Percentiles rank a stretch among this genome's conserved stretches.
These are phyloP conservation scores for Haemorhous mexicanus DNA, from an alignment of 2,113 vertebrate genomes.

Conservation along the genomic window DNA sequence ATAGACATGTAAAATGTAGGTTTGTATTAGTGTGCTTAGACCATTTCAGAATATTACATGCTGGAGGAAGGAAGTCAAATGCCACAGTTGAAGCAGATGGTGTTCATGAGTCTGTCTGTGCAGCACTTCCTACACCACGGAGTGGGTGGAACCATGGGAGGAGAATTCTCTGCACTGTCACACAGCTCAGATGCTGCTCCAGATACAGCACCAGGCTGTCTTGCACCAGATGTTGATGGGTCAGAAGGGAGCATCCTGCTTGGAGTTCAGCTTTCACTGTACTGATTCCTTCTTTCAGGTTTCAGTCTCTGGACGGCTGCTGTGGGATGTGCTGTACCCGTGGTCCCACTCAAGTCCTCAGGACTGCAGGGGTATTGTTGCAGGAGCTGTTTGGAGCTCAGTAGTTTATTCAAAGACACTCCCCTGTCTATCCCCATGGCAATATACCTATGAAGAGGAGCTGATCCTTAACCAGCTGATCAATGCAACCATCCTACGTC, in stretches of 20 bases:
- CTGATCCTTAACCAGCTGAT: not conserved
- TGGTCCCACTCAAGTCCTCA: not conserved
- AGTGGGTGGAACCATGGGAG: not conserved
- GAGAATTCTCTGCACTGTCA: not conserved
- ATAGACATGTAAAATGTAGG: not conserved
- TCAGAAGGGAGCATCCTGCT: not conserved
- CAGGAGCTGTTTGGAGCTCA: not conserved
- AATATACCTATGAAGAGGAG: not conserved
- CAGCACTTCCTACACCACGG: not conserved
- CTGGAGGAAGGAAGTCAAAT: not conserved
- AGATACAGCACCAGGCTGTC: not conserved
- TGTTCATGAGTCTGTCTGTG: constrained; percentile 26
- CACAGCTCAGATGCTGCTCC: not conserved
- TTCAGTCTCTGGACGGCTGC: not conserved
- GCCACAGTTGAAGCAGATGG: constrained; percentile 30
- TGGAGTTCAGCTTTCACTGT: not conserved
- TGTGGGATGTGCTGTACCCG: not conserved
- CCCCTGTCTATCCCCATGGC: not conserved
- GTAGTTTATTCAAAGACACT: not conserved
- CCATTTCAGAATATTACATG: not conserved
- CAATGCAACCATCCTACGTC: not conserved
- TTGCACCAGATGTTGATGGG: not conserved
- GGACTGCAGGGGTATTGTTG: not conserved
- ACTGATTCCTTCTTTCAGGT: not conserved
- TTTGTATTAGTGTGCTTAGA: not conserved